Percentiles rank a stretch among this genome's conserved stretches.
Evolutionary conservation across 2,888 invertebrate species (phyloP).

Genomic region (Eristalinus sepulchralis): DNA sequence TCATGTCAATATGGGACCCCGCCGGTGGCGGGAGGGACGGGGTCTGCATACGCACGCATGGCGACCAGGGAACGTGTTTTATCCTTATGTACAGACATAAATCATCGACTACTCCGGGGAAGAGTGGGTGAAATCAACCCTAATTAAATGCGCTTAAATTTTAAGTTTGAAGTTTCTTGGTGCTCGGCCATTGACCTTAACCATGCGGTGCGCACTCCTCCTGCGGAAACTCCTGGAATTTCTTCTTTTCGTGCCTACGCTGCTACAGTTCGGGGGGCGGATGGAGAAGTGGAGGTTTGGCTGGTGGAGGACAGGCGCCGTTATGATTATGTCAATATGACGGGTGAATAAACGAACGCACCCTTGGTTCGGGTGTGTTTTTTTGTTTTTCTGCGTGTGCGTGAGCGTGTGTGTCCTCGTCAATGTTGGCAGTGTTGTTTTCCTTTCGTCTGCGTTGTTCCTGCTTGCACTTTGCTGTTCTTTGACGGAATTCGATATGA

Average conservation of each 20-base stretch:
- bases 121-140: constrained; percentile 57
- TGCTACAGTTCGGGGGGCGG: background rate
- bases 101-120: constrained; percentile 16
- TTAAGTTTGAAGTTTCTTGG: constrained; percentile 76
- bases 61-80: constrained; percentile 8
- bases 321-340: constrained; percentile 61
- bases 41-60: constrained; percentile 16
- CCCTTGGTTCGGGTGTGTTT: constrained; percentile 15
- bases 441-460: constrained; percentile 48
- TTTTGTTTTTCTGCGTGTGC: background rate
- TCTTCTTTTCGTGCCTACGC: constrained; percentile 15
- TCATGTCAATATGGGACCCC: constrained; percentile 43
- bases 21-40: background rate
- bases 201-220: constrained; percentile 72
- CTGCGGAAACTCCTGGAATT: background rate
- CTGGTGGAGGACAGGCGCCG: constrained; percentile 32
- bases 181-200: constrained; percentile 79
- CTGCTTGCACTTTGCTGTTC: constrained; percentile 32
- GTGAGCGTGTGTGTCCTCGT: background rate
- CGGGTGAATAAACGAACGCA: constrained; percentile 22
- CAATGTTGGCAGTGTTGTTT: background rate
- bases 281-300: constrained; percentile 35
- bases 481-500: constrained; percentile 14
- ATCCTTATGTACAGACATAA: constrained; percentile 35
- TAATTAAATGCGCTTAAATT: constrained; percentile 70